Percentiles rank a stretch among this genome's conserved stretches.
Evolutionary conservation across 2,113 vertebrate species (phyloP).

Genomic region (Gobiocypris rarus): DNA sequence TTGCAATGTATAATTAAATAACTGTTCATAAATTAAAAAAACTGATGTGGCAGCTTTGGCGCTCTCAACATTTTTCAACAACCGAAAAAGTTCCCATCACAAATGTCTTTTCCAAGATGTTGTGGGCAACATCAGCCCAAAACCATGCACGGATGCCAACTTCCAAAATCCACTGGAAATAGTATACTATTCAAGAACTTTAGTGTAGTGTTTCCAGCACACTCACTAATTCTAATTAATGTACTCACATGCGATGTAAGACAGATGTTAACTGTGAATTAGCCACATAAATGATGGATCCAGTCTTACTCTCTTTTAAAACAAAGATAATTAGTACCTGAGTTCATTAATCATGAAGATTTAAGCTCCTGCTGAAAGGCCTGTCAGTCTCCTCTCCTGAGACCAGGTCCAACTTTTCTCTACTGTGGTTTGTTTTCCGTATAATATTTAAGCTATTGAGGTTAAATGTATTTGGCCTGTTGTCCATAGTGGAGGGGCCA

Average conservation of each 20-base stretch:
- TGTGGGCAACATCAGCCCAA: neutral
- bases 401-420: neutral
- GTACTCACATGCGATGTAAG: neutral
- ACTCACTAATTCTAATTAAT: constrained; percentile 4
- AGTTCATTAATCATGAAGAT: neutral
- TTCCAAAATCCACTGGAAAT: neutral
- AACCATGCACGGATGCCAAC: neutral
- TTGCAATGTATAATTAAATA: neutral
- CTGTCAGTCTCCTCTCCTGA: neutral
- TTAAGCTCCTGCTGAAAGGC: neutral
- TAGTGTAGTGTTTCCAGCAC: neutral
- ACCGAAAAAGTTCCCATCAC: neutral
- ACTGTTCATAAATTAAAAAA: neutral
- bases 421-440: neutral
- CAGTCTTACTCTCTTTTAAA: neutral
- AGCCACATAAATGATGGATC: neutral
- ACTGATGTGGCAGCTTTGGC: neutral
- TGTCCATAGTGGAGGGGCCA: neutral
- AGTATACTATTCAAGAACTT: neutral
- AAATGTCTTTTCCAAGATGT: constrained; percentile 1
- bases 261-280: neutral
- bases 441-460: neutral
- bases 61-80: neutral
- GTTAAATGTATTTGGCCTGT: neutral
- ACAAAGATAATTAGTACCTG: neutral